Conservation (phyloP, 2,797 vertebrate genomes). For the Notamacropus eugenii region DNA sequence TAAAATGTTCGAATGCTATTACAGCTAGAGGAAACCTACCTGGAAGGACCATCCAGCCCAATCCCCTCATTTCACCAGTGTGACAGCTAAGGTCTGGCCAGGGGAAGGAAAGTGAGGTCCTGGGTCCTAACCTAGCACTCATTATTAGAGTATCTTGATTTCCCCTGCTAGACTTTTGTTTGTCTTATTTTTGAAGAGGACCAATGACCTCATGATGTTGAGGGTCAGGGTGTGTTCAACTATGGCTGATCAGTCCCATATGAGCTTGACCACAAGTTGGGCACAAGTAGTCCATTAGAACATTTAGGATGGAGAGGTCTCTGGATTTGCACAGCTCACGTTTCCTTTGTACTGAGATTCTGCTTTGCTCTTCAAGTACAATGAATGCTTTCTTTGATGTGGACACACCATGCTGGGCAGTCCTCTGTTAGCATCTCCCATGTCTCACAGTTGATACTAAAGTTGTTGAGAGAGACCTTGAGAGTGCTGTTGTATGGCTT, state of each 20-base stretch:
- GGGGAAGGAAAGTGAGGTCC: neutral
- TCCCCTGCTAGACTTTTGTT: neutral
- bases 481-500: neutral
- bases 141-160: neutral
- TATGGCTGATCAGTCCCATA: neutral
- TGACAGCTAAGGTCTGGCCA: neutral
- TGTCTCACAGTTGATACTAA: neutral
- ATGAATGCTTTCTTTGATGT: neutral
- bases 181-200: neutral
- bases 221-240: neutral
- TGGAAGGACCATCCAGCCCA: neutral
- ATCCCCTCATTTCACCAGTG: neutral
- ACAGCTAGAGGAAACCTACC: neutral
- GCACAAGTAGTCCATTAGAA: neutral
- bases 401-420: neutral
- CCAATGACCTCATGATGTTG: neutral
- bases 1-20: neutral
- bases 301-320: neutral
- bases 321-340: neutral
- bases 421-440: neutral
- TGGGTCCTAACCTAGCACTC: neutral
- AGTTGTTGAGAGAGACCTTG: neutral
- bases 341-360: neutral
- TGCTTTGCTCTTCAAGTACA: neutral
- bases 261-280: neutral